Evolutionary conservation across 2,888 invertebrate species (phyloP).

Genomic region (Athetis lepigone): DNA sequence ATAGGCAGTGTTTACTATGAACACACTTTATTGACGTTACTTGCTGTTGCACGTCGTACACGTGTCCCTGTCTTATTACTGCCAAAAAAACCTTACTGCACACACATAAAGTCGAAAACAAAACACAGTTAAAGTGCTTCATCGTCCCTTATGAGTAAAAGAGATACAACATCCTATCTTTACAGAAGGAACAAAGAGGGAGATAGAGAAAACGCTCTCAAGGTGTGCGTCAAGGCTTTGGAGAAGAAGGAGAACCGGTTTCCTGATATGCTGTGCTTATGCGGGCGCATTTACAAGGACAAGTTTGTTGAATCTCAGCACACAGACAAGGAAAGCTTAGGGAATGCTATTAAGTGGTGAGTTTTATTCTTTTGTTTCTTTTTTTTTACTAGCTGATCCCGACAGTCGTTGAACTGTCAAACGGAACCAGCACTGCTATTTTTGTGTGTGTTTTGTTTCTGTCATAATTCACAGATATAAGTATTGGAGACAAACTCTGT

Average conservation of each 20-base stretch:
- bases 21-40: too few species aligned
- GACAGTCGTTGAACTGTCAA: too few species aligned
- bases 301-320: slow-evolving; percentile 99
- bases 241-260: slow-evolving; percentile 98
- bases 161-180: slow-evolving; percentile 13
- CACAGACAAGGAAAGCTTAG: slow-evolving; percentile 95
- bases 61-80: too few species aligned
- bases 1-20: too few species aligned
- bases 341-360: slow-evolving; percentile 98
- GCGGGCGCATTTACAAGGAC: slow-evolving; percentile 99
- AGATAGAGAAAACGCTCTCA: slow-evolving; percentile 97
- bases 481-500: too few species aligned
- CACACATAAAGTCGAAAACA: too few species aligned
- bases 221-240: slow-evolving; percentile 97
- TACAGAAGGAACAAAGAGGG: slow-evolving; percentile 97
- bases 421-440: too few species aligned
- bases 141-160: neutral
- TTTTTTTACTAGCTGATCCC: neutral
- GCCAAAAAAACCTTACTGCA: too few species aligned
- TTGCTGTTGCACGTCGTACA: too few species aligned
- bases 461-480: too few species aligned
- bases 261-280: slow-evolving; percentile 99
- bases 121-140: too few species aligned
- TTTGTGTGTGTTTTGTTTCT: too few species aligned
- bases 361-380: neutral